Evolutionary conservation across 2,113 vertebrate species (phyloP).

Genomic region (Felis chaus): DNA sequence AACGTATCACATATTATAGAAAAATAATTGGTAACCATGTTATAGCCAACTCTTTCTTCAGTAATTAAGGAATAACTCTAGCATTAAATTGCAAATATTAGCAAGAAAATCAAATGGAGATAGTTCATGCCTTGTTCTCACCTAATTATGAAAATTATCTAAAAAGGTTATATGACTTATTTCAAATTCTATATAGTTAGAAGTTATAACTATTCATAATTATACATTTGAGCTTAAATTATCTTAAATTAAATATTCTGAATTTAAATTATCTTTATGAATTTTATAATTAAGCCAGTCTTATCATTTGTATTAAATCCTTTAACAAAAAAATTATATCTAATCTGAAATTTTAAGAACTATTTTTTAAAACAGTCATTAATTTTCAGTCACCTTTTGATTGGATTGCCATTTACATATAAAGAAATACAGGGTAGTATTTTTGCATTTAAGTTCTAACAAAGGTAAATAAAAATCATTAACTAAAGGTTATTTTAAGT

Average conservation of each 20-base stretch:
- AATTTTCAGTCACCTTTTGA: constrained; percentile 70
- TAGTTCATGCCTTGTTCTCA: constrained; percentile 67
- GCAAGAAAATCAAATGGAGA: constrained; percentile 67
- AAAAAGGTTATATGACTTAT: constrained; percentile 70
- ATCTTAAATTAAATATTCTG: constrained; percentile 76
- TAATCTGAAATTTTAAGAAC: constrained; percentile 75
- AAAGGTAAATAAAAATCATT: constrained; percentile 72
- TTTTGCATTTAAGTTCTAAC: constrained; percentile 67
- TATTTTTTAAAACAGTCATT: constrained; percentile 65
- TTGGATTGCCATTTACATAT: constrained; percentile 64
- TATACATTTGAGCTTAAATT: constrained; percentile 70
- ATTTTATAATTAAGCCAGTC: constrained; percentile 75
- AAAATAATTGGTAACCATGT: constrained; percentile 42
- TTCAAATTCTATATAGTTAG: constrained; percentile 69
- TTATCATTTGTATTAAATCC: constrained; percentile 62
- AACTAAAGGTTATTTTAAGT: constrained; percentile 69
- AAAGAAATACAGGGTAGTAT: constrained; percentile 61
- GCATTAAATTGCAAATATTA: constrained; percentile 64
- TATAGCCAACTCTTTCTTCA: constrained; percentile 49
- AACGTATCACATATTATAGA: background rate
- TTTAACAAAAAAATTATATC: constrained; percentile 71
- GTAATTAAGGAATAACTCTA: constrained; percentile 65
- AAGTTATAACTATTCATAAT: constrained; percentile 68
- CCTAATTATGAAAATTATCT: constrained; percentile 77
- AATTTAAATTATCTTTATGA: constrained; percentile 73